These are phyloP conservation scores for Micronycteris hirsuta DNA, from an alignment of 2,113 vertebrate species.

Conservation along the genomic window DNA sequence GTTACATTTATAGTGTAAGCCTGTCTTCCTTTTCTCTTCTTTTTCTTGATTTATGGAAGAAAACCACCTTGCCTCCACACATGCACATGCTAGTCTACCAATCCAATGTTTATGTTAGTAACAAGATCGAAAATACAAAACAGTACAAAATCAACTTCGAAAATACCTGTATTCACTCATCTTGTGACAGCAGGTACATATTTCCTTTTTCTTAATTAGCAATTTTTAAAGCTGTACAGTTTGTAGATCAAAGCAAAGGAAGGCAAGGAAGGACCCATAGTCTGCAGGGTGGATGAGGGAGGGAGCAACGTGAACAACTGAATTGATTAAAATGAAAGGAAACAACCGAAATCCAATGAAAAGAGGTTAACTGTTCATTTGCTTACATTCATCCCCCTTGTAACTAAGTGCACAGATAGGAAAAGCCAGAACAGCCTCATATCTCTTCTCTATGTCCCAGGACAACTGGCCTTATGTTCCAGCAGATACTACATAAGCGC, in stretches of 20 bases:
- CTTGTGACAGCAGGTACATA: neutral
- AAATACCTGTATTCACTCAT: neutral
- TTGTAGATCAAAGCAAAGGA: neutral
- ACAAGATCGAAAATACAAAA: neutral
- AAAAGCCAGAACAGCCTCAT: neutral
- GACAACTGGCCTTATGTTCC: neutral
- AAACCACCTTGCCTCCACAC: neutral
- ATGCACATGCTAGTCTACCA: neutral
- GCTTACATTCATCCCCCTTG: neutral
- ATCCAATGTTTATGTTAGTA: neutral
- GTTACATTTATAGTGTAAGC: neutral
- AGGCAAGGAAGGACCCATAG: neutral
- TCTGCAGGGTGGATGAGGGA: neutral
- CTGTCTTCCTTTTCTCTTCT: neutral
- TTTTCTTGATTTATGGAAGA: conserved; percentile 22
- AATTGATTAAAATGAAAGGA: neutral
- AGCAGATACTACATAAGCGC: neutral
- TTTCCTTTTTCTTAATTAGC: neutral
- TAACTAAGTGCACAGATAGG: neutral
- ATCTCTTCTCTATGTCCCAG: neutral
- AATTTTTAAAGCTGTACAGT: neutral
- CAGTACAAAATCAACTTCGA: neutral
- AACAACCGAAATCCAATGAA: neutral
- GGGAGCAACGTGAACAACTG: neutral
- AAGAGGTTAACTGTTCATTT: neutral